Percentiles rank a stretch among this genome's conserved stretches.
phyloP scores from a whole-genome alignment of 2,888 invertebrate genomes.

The Lasioglossum pauxillum region DNA sequence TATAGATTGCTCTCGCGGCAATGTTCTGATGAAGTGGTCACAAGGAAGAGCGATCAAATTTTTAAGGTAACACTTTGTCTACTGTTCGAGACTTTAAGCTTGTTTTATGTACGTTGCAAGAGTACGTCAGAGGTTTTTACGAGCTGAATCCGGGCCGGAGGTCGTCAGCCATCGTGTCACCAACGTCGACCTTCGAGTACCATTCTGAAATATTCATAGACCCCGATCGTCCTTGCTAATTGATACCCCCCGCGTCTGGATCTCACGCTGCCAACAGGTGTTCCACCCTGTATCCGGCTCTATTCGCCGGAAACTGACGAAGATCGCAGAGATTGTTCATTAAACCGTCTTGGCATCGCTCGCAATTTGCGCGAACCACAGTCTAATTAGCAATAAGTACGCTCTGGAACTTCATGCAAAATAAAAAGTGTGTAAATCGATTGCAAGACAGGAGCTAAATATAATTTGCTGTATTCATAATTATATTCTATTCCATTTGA shows the following conservation, averaged over 20 bases:
- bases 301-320: constrained; percentile 30
- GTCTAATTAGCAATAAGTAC: background rate
- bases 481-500: too few species aligned
- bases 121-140: background rate
- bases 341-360: background rate
- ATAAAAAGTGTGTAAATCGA: too few species aligned
- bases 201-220: constrained; percentile 79
- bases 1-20: background rate
- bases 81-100: background rate
- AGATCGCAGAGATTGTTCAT: background rate
- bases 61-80: background rate
- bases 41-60: background rate
- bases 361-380: background rate
- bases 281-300: constrained; percentile 38
- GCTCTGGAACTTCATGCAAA: too few species aligned
- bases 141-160: background rate
- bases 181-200: constrained; percentile 16
- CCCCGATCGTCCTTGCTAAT: constrained; percentile 78
- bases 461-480: too few species aligned
- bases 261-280: constrained; percentile 71
- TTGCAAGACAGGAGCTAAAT: too few species aligned
- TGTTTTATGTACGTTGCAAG: background rate
- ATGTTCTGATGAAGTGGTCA: background rate
- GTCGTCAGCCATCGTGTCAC: background rate
- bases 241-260: constrained; percentile 79